These are phyloP conservation scores for Crambe crambe DNA, from an alignment of 37 sponge, comb jelly and placozoan genomes.

Conservation along the genomic window DNA sequence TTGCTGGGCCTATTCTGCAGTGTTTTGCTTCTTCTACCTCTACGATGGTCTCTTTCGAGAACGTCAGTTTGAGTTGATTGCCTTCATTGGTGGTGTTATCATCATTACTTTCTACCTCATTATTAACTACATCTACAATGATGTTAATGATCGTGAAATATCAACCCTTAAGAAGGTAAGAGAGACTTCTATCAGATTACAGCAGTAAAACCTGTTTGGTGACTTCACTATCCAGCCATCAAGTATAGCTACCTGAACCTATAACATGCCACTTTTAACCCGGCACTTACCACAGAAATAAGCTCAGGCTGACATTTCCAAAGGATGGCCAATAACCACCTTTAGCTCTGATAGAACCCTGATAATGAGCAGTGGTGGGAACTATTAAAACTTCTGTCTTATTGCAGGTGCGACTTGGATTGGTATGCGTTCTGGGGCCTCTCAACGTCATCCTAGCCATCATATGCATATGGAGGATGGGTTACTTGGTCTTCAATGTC, in stretches of 20 bases:
- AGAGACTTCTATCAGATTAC: no score
- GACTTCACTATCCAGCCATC: no score
- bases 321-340: no score
- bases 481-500: conserved; percentile 38
- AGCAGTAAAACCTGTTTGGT: no score
- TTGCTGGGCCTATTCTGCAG: conserved; percentile 12
- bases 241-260: no score
- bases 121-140: conserved; percentile 31
- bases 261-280: no score
- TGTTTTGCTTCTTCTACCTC: conserved; percentile 50
- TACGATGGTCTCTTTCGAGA: conserved; percentile 69
- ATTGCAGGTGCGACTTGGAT: conserved; percentile 34
- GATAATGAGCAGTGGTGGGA: no score
- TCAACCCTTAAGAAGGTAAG: background rate
- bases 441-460: conserved; percentile 39
- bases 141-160: background rate
- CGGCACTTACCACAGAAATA: no score
- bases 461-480: conserved; percentile 52
- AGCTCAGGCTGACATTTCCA: no score
- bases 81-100: conserved; percentile 23
- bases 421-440: conserved; percentile 42
- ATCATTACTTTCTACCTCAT: conserved; percentile 55
- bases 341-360: no score
- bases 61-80: conserved; percentile 59
- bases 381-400: no score